These are phyloP conservation scores for Punctoribates punctum DNA, from an alignment of 2,888 invertebrate genomes.

Conservation along the genomic window DNA sequence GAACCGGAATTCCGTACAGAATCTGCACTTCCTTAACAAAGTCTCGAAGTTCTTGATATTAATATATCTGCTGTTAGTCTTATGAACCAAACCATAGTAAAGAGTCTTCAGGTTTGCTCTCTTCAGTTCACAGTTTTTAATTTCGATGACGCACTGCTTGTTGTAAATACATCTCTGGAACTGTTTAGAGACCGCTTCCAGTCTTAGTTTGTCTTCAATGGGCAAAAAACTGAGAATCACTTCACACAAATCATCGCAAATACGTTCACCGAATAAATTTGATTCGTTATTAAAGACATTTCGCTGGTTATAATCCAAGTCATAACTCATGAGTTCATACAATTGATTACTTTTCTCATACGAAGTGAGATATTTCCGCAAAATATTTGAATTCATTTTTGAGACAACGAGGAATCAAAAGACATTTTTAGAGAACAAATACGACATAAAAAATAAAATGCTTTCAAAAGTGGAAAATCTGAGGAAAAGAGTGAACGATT, in stretches of 20 bases:
- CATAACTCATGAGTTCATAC: background rate
- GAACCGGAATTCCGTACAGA: background rate
- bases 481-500: too few species aligned
- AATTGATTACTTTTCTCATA: background rate
- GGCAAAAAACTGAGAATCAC: slow-evolving; percentile 10
- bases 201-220: background rate
- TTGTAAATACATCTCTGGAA: slow-evolving; percentile 18
- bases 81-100: slow-evolving; percentile 3
- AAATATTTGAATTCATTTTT: slow-evolving; percentile 1
- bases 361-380: background rate
- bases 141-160: slow-evolving; percentile 16
- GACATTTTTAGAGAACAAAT: too few species aligned
- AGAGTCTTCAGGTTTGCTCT: background rate
- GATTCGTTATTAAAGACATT: background rate
- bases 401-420: too few species aligned
- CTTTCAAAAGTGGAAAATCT: too few species aligned
- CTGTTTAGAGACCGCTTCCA: slow-evolving; percentile 19
- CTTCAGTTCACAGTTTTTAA: background rate
- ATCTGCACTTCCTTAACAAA: background rate
- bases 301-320: background rate
- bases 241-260: slow-evolving; percentile 30
- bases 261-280: slow-evolving; percentile 17
- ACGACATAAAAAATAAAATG: too few species aligned
- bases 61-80: background rate
- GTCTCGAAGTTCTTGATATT: background rate